Evolutionary conservation across 2,113 vertebrate species (phyloP).

Genomic region (Stomatorhinus ivindoensis): DNA sequence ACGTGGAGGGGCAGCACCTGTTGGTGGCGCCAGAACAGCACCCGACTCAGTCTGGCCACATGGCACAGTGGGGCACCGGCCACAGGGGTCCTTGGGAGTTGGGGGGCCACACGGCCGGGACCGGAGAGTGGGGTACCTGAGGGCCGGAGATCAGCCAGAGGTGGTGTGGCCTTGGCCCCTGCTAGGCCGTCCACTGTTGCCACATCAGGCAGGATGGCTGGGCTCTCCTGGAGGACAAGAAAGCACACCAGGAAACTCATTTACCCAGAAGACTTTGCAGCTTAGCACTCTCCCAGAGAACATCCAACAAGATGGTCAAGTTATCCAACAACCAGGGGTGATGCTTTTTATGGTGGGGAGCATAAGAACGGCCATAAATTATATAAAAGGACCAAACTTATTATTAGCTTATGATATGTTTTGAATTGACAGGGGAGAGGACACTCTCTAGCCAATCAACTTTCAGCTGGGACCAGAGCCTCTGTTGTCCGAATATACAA

Average conservation of each 20-base stretch:
- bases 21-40: constrained; percentile 55
- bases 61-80: constrained; percentile 55
- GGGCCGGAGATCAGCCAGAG: constrained; percentile 51
- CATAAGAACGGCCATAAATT: not conserved
- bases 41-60: constrained; percentile 55
- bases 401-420: not conserved
- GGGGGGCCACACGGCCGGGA: constrained; percentile 54
- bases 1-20: constrained; percentile 61
- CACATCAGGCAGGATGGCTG: constrained; percentile 52
- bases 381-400: not conserved
- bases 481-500: not conserved
- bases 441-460: not conserved
- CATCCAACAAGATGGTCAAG: not conserved
- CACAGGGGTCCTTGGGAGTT: constrained; percentile 47
- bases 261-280: not conserved
- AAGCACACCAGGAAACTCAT: not conserved
- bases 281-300: not conserved
- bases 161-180: constrained; percentile 34
- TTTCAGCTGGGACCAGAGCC: not conserved
- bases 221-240: constrained; percentile 51
- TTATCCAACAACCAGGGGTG: not conserved
- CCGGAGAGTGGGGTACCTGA: constrained; percentile 74
- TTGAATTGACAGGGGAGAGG: not conserved
- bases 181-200: constrained; percentile 48
- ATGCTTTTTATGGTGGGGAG: not conserved